Base-by-base conservation (phyloP, 2,888 invertebrate genomes). In the Hofmannophila pseudospretella region DNA sequence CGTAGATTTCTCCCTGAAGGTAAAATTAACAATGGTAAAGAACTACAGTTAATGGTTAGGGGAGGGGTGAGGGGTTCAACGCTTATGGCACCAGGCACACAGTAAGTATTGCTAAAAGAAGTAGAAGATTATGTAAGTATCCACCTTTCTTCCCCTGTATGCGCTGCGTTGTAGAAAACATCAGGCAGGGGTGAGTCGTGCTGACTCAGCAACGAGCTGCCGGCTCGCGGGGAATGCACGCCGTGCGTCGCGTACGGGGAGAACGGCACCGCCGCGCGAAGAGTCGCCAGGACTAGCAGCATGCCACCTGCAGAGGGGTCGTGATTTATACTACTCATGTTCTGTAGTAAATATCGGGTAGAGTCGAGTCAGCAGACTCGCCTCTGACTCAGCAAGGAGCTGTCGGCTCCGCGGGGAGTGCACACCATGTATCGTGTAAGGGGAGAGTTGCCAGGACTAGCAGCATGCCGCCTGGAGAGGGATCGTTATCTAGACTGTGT, bases 201-300 rank as follows among this genome's bases (percentile, higher is more conserved):
- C 48, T 86, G 86, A 42, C 84, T 85, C 16, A 86, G 66, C 45
- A 86, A 46, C 1, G 86, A 81, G 54, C 84, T 85, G 27, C 86
- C 86, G 0, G 86, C 86, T 14, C 82, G 53, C 0, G 86, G 85
- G 0, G 84, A 76, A 44, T 85, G 86, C 0, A 79, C 80, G 0
- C 84, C 82, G 44, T 84, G 85, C 1, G 72, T 80, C 7, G 85
- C 85, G 51, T 80, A 81, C 0, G 86, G 86, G 0, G 86, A 85
- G 45, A 85, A 86, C 1, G 86, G 85, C 4, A 84, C 85, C 0
- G 82, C 79, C 0, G 85, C 84, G 7, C 86, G 61, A 2, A 86
- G 54, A 0, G 82, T 76, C 1, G 85, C 86, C 14, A 84, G 49
- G 1, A 79, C 73, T 14, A 86, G 49, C 8, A 86, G 54, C 73